phyloP scores from a whole-genome alignment of 2,797 vertebrate genomes.

The Morus bassanus region DNA sequence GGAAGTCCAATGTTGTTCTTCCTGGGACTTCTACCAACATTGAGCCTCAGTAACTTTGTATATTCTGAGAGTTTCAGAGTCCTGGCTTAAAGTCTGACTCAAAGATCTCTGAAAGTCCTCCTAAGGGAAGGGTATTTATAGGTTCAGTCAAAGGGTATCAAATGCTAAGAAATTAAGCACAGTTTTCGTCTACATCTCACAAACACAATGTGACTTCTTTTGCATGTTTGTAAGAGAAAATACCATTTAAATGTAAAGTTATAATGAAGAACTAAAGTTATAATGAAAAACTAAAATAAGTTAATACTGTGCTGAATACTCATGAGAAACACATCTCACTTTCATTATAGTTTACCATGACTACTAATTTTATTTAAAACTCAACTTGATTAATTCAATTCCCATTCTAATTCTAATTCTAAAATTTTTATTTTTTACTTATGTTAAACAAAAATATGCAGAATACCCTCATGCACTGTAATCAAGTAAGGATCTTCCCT shows the following conservation, averaged over 20 bases:
- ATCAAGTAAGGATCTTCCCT: not conserved
- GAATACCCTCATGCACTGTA: not conserved
- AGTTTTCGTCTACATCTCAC: not conserved
- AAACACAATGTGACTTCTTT: not conserved
- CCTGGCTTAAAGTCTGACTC: not conserved
- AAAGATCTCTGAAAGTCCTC: not conserved
- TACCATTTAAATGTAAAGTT: not conserved
- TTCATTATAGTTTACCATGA: not conserved
- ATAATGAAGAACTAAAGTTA: not conserved
- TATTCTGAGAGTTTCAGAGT: not conserved
- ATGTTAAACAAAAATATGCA: not conserved
- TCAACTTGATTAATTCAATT: constrained; percentile 12
- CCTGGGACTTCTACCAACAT: not conserved
- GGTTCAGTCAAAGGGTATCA: not conserved
- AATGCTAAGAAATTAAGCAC: not conserved
- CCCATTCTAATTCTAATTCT: not conserved
- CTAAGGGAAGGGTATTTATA: not conserved
- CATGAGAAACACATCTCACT: not conserved
- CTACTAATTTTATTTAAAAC: constrained; percentile 45
- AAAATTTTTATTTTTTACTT: not conserved
- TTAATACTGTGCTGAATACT: not conserved
- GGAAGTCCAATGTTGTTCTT: not conserved
- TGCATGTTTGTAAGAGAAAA: not conserved
- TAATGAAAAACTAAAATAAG: not conserved
- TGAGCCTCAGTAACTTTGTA: not conserved